Base-by-base conservation (phyloP, 2,888 invertebrate genomes). In the Dicyrtoma fusca region DNA sequence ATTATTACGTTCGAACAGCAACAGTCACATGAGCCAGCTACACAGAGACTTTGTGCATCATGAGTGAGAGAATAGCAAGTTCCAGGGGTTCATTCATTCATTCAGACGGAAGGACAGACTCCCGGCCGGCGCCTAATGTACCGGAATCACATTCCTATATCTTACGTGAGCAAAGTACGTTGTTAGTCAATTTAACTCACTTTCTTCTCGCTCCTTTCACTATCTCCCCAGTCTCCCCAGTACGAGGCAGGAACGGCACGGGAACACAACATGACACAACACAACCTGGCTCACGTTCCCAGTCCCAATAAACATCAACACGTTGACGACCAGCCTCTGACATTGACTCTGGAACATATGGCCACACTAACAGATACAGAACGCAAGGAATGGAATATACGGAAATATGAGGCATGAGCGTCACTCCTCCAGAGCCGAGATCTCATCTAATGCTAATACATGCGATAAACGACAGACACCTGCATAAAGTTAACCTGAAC, bases 141-240 rank as follows among this genome's bases (percentile, higher is more conserved):
- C 34, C 63, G 63, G 63, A 63, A 63, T 63, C 63, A 19, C 42
- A 63, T 63, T 47, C 45, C 63, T 63, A 44, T 47, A 47, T 63
- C 45, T 63, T 42, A 61, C n/a, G 19, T 25, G 34, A 61, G 34
- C 61, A n/a, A 34, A 61, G 61, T 61, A 61, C 10, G 61, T 42
- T 34, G 61, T 61, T 61, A 61, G 61, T 61, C 61, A 61, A 61
- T 42, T 61, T 61, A 61, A 42, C 61, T 61, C 42, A n/a, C 61
- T 61, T 42, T 61, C 57, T 55, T 55, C 55, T 5, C 55, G 6
- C 55, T 55, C 21, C 17, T 14, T 53, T 17, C 53, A 53, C 8
- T 17, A 19, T 21, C 19, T 55, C 19, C 55, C 17, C 53, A 17
- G 10, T 13, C 17, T 55, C 19, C 17, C 3, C 49, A 4, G 13